Percentiles rank a stretch among this genome's conserved stretches.
Evolutionary conservation across 2,797 vertebrate genomes (phyloP).

Genomic region (Ara ararauna): DNA sequence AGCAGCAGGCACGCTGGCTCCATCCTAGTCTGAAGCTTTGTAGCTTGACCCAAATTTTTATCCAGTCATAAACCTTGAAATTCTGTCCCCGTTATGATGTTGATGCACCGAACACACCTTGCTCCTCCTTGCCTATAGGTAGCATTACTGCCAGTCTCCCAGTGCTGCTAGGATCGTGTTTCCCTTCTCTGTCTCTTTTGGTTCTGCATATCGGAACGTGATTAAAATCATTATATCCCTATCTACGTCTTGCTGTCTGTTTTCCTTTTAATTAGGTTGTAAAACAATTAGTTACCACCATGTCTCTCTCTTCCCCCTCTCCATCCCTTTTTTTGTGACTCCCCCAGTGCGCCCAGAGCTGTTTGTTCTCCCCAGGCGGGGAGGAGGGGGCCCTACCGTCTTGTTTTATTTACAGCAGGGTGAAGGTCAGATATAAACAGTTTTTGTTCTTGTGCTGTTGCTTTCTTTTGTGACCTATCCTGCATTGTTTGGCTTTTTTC

Average conservation of each 20-base stretch:
- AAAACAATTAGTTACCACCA: conserved; percentile 82
- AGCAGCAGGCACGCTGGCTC: not conserved
- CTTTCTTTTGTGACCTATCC: conserved; percentile 79
- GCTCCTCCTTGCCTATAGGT: not conserved
- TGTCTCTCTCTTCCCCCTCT: conserved; percentile 62
- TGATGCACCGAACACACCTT: fast-evolving
- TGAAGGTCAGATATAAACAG: conserved; percentile 82
- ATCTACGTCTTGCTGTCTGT: conserved; percentile 75
- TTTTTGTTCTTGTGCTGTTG: conserved; percentile 76
- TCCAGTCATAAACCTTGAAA: not conserved
- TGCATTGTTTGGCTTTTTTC: conserved; percentile 80
- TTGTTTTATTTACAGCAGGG: conserved; percentile 78
- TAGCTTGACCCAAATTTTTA: not conserved
- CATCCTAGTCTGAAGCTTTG: not conserved
- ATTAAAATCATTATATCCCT: conserved; percentile 72
- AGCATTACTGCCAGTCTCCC: not conserved
- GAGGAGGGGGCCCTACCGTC: conserved; percentile 56
- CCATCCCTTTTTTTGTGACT: not conserved
- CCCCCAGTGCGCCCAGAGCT: conserved; percentile 61
- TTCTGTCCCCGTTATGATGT: not conserved
- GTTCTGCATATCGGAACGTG: conserved; percentile 64
- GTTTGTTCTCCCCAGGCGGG: conserved; percentile 75
- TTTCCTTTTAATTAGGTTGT: conserved; percentile 83
- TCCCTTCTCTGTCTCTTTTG: not conserved
- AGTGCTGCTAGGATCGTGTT: fast-evolving